Conservation (phyloP, 2,888 invertebrate genomes). For the Opisthograptis luteolata region DNA sequence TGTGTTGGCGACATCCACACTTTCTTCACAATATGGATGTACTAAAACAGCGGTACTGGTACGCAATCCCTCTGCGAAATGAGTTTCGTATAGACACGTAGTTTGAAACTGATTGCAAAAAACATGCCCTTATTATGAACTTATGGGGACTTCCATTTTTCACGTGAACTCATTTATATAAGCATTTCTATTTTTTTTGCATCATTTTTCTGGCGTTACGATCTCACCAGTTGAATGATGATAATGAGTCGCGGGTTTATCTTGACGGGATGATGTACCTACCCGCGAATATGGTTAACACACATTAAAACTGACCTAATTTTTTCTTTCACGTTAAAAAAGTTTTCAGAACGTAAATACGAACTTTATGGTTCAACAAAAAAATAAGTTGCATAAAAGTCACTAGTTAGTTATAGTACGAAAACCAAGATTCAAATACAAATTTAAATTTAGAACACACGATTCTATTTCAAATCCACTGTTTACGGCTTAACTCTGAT, state of each 20-base stretch:
- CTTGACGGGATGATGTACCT: no score
- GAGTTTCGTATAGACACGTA: constrained; percentile 27
- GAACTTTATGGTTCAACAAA: not conserved
- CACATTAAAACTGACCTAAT: no score
- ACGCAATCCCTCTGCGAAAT: constrained; percentile 25
- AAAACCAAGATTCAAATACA: not conserved
- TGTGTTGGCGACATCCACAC: constrained; percentile 44
- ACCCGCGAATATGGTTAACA: no score
- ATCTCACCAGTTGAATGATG: no score
- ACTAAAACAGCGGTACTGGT: constrained; percentile 23
- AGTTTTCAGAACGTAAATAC: no score
- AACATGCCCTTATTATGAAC: not conserved
- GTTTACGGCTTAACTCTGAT: constrained; percentile 17
- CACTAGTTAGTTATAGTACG: not conserved
- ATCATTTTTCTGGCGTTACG: no score
- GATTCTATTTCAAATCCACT: constrained; percentile 14
- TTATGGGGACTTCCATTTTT: no score
- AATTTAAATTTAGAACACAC: not conserved
- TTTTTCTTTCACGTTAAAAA: no score
- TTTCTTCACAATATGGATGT: constrained; percentile 47
- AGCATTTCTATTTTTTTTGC: no score
- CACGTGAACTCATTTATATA: no score
- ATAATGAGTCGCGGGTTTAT: no score
- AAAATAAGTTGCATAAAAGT: not conserved
- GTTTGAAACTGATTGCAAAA: constrained; percentile 14